Percentiles rank a stretch among this genome's conserved stretches.
Evolutionary conservation across 2,888 invertebrate genomes (phyloP).

Genomic region (Trachelus stipa): DNA sequence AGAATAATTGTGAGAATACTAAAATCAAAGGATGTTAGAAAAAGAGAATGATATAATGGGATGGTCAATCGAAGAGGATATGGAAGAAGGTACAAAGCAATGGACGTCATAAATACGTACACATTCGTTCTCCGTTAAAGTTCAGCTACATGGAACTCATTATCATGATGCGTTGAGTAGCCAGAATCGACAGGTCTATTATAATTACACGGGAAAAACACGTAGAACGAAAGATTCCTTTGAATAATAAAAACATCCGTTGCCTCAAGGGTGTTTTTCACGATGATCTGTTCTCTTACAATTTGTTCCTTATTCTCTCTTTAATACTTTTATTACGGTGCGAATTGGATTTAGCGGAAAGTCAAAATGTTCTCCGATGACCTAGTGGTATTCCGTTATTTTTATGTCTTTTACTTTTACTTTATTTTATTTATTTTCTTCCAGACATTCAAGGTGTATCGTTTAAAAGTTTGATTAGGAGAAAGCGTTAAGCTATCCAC

Average conservation of each 20-base stretch:
- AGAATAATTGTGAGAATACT: background rate
- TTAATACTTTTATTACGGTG: background rate
- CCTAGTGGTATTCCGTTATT: background rate
- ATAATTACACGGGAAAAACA: background rate
- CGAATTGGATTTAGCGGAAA: background rate
- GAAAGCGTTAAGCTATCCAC: background rate
- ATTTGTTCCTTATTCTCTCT: background rate
- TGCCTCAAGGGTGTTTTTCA: background rate
- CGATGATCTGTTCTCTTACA: background rate
- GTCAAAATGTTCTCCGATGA: background rate
- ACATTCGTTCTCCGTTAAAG: conserved; percentile 17
- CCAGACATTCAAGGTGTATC: background rate
- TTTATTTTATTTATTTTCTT: background rate
- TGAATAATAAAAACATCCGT: background rate
- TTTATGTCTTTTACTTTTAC: background rate
- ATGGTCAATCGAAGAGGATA: background rate
- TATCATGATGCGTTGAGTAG: conserved; percentile 27
- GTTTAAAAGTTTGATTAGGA: background rate
- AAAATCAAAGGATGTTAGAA: background rate
- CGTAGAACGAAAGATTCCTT: background rate
- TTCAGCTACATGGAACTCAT: conserved; percentile 33
- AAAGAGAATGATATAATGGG: background rate
- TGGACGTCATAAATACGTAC: background rate
- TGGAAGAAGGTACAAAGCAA: background rate
- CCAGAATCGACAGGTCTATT: conserved; percentile 7